Percentiles rank a stretch among this genome's conserved stretches.
These are phyloP conservation scores for Abrostola triplasia DNA, from an alignment of 2,888 invertebrate genomes.

Conservation along the genomic window DNA sequence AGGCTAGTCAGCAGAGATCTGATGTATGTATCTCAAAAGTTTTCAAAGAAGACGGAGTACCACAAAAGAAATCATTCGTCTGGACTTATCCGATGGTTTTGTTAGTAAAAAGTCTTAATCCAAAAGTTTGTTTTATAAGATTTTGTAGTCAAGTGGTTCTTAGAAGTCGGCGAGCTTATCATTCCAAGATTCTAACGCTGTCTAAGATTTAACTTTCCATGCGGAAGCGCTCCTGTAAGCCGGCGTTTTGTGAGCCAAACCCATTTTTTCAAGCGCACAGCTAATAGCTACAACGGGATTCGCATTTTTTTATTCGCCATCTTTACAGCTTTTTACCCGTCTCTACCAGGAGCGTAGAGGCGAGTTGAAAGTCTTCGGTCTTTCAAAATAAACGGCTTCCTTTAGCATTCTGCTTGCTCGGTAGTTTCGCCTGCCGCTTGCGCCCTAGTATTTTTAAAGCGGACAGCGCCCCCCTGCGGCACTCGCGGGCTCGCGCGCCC, in stretches of 20 bases:
- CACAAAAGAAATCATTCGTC: neutral
- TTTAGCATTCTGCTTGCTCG: conserved; percentile 78
- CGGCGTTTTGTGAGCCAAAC: conserved; percentile 65
- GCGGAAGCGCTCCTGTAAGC: conserved; percentile 53
- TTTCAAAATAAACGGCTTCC: conserved; percentile 85
- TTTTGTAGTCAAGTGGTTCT: conserved; percentile 13
- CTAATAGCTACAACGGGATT: conserved; percentile 67
- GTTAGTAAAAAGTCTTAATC: conserved; percentile 31
- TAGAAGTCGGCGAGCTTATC: conserved; percentile 54
- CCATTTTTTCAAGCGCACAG: conserved; percentile 65
- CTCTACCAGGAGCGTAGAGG: conserved; percentile 68
- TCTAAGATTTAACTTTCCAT: conserved; percentile 45
- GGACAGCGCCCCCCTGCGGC: conserved; percentile 83
- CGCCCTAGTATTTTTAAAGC: conserved; percentile 87
- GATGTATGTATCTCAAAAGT: conserved; percentile 21
- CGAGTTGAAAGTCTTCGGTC: conserved; percentile 73
- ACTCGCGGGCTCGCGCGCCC: conserved; percentile 71
- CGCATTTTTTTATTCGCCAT: conserved; percentile 67
- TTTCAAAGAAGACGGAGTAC: conserved; percentile 12
- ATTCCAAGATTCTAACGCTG: conserved; percentile 43
- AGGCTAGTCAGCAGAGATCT: conserved; percentile 34
- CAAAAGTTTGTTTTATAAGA: conserved; percentile 30
- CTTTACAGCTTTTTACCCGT: conserved; percentile 75
- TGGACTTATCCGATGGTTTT: conserved; percentile 3
- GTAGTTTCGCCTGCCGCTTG: conserved; percentile 74